Percentiles rank a stretch among this genome's conserved stretches.
Conservation (phyloP, 2,888 invertebrate species). For the Unio pictorum region DNA sequence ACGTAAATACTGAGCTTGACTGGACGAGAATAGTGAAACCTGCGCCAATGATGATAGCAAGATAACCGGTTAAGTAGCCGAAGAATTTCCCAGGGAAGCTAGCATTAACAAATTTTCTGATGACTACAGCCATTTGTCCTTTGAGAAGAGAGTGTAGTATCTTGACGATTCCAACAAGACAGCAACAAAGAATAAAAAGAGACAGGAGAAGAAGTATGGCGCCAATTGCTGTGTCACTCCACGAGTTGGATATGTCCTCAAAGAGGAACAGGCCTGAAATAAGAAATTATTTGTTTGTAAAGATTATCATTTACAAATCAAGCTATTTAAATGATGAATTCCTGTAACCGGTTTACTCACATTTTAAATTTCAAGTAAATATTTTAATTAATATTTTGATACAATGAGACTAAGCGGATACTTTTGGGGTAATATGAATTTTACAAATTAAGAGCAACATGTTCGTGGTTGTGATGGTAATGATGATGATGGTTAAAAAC, state of each 20-base stretch:
- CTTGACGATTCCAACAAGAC: constrained; percentile 75
- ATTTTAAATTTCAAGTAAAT: too few species aligned
- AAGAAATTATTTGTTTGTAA: too few species aligned
- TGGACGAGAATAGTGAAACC: constrained; percentile 76
- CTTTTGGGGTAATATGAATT: too few species aligned
- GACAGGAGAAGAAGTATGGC: constrained; percentile 72
- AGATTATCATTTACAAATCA: too few species aligned
- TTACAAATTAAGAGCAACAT: too few species aligned
- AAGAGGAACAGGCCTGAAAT: constrained; percentile 48
- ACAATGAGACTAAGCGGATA: too few species aligned
- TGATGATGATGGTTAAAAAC: too few species aligned
- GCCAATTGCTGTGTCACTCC: constrained; percentile 71
- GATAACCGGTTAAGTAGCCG: constrained; percentile 74
- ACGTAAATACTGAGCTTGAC: constrained; percentile 76
- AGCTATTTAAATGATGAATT: too few species aligned
- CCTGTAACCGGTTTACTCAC: too few species aligned
- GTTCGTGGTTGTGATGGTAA: too few species aligned
- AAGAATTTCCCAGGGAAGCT: constrained; percentile 64
- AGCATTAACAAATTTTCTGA: constrained; percentile 66
- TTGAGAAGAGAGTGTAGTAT: constrained; percentile 67
- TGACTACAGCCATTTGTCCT: constrained; percentile 60
- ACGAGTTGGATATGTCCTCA: constrained; percentile 29
- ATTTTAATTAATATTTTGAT: too few species aligned
- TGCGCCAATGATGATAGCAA: constrained; percentile 74
- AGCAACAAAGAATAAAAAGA: constrained; percentile 72